Base-by-base conservation (phyloP, 2,888 invertebrate genomes). In the Tetranychus truncatus region DNA sequence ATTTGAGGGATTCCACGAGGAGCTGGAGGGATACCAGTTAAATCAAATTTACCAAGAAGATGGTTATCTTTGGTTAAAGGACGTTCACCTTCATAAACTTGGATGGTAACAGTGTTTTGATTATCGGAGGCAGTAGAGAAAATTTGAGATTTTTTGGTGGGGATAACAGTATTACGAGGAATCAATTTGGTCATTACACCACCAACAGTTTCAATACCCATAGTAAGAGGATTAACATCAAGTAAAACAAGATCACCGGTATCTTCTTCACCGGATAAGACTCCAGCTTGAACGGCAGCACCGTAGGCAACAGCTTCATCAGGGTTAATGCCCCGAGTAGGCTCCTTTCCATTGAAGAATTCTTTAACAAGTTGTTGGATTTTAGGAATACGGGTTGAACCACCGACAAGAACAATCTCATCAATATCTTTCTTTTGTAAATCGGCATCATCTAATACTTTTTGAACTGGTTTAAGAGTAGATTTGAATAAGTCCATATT, bases 31-130 rank as follows among this genome's bases (percentile, higher is more conserved):
- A 96, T 95, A 77, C 95, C 95, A 76, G 94, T 95, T 77, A 97
- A 85, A 82, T 99, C 97, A 84, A 99, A 99, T 84, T 96, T 97
- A 78, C 99, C 99, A 77, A 99, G 87, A 79, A 95, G 86, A 84
- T 99, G 97, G 85, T 99, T 99, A 85, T 99, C 97, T 85, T 97
- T 97, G 79, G 97, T 97, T 97, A 99, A 96, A 45, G 97, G 95
- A 81, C 99, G 89, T 85, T 99, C 99, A 80, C 99, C 97, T 85
- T 99, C 97, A 83, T 92, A 97, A 0, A 95, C 95, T 82, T 83
- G 78, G 71, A 80, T 99, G 79, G 96, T 97, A 74, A 99, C 97
- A 5, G 95, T 95, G 84, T 95, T 94, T 84, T 99, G 99, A 84
- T 97, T 99, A 84, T 99, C 99, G 45, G 95, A 92, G 75, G 97